Conservation (phyloP, 2,113 vertebrate genomes). For the Diglossa brunneiventris region DNA sequence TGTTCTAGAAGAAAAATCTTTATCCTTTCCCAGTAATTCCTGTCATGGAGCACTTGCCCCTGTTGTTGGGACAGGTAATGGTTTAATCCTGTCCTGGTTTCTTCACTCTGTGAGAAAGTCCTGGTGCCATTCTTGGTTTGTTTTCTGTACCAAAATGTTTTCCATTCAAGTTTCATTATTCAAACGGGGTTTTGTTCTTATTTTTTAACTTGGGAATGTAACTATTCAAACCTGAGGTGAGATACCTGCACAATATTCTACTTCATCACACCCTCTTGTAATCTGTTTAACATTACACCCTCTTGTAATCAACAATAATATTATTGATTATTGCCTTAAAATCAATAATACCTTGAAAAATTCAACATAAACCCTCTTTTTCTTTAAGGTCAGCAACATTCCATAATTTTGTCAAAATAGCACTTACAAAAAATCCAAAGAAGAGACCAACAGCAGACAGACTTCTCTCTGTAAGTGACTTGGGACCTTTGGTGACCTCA, state of each 20-base stretch:
- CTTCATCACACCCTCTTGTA: not conserved
- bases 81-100: not conserved
- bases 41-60: not conserved
- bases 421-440: slow-evolving; percentile 96
- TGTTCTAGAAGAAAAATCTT: not conserved
- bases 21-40: not conserved
- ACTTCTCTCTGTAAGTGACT: slow-evolving; percentile 85
- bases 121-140: not conserved
- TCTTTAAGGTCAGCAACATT: slow-evolving; percentile 86
- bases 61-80: not conserved
- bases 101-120: not conserved
- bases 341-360: not conserved
- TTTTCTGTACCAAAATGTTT: not conserved
- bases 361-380: not conserved
- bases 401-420: slow-evolving; percentile 96
- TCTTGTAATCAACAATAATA: too few species aligned
- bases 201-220: not conserved
- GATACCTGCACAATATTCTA: not conserved
- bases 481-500: not conserved
- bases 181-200: accelerated
- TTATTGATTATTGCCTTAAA: not conserved
- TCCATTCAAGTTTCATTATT: not conserved
- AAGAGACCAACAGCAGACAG: slow-evolving; percentile 97
- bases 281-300: not conserved
- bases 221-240: not conserved